These are phyloP conservation scores for Halcyon malimbica DNA, from an alignment of 2,113 vertebrate genomes.

Conservation along the genomic window DNA sequence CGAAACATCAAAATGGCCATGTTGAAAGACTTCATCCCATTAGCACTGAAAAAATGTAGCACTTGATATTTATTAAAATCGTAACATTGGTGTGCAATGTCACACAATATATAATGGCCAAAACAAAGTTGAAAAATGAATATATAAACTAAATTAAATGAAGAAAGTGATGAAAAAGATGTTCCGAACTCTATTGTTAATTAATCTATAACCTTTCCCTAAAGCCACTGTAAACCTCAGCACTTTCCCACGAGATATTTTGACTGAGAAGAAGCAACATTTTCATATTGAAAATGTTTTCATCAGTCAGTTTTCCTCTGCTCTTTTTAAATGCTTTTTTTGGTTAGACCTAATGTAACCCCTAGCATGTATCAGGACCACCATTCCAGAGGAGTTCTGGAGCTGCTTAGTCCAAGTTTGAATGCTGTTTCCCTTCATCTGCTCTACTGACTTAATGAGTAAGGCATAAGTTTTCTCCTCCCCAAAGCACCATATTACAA, in stretches of 20 bases:
- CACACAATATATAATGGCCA: neutral
- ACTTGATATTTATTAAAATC: neutral
- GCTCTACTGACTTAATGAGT: neutral
- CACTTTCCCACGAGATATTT: neutral
- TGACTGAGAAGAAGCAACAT: neutral
- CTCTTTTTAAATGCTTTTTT: neutral
- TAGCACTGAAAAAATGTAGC: neutral
- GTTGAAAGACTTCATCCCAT: neutral
- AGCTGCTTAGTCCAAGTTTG: neutral
- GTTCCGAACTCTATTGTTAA: neutral
- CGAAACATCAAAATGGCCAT: neutral
- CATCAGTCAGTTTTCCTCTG: neutral
- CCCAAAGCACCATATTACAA: neutral
- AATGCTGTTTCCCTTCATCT: neutral
- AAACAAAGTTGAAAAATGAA: neutral
- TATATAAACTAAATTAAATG: neutral
- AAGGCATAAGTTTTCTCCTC: neutral
- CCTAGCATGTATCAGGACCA: rapidly evolving
- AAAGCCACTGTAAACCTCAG: neutral
- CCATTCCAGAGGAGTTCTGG: neutral
- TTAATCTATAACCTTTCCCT: neutral
- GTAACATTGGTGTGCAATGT: neutral
- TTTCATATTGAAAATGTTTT: neutral
- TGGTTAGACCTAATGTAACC: neutral
- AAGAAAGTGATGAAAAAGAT: neutral